Base-by-base conservation (phyloP, 2,888 invertebrate species). In the Neoaliturus tenellus region DNA sequence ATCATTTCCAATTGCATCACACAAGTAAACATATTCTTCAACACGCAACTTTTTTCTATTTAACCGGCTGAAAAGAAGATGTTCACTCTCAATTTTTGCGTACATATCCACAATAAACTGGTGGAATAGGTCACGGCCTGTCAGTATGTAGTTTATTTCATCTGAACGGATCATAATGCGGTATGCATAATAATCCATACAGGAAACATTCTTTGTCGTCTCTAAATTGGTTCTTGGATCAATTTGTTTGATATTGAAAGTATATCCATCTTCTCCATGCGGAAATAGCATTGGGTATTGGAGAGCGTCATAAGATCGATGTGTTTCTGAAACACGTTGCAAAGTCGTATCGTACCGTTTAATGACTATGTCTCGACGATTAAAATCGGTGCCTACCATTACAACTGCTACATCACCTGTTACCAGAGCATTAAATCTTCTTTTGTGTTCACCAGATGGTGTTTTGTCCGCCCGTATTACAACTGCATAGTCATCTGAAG, bases 81-180 rank as follows among this genome's bases (percentile, higher is more conserved):
- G n/a, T n/a, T n/a, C n/a, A n/a, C n/a, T n/a, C n/a, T n/a, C n/a
- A n/a, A n/a, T n/a, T n/a, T n/a, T n/a, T n/a, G n/a, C n/a, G n/a
- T n/a, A n/a, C n/a, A n/a, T n/a, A n/a, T n/a, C n/a, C n/a, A n/a
- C n/a, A n/a, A n/a, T n/a, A n/a, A n/a, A 85, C 51, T 83, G 78
- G 33, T 82, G 4, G n/a, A 81, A 41, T 39, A 85, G 58, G n/a
- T 81, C 25, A 23, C 58, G 44, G 51, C 25, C 81, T 28, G 31
- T 28, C n/a, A 83, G 44, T 14, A 85, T 14, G 51, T 39, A 20
- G 58, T 85, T 85, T 17, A 48, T 31, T 25, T 81, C 39, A n/a
- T 75, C 23, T 62, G 39, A 23, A 55, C 83, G 58, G 10, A 80
- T 55, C 87, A 88, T 88, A 39, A 87, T 23, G 8, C 81, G 25